Percentiles rank a stretch among this genome's conserved stretches.
These are phyloP conservation scores for Tychaedon coryphoeus DNA, from an alignment of 2,113 vertebrate genomes.

Conservation along the genomic window DNA sequence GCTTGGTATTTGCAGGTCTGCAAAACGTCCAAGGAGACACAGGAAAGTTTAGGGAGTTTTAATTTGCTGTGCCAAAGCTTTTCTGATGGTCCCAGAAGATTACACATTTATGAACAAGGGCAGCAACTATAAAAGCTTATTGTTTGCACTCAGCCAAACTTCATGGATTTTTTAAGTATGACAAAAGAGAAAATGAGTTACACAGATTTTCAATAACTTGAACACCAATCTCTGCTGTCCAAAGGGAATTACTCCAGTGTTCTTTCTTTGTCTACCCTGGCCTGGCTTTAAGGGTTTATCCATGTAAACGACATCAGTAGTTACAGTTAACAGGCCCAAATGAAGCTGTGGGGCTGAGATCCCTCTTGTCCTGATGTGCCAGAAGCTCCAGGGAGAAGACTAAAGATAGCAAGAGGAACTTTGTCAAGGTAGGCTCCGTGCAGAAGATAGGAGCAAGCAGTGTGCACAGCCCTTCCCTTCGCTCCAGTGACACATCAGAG, in stretches of 20 bases:
- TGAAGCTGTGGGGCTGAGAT: conserved; percentile 59
- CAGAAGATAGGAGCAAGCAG: background rate
- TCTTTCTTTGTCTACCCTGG: conserved; percentile 65
- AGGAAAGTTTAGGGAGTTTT: conserved; percentile 79
- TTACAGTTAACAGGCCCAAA: conserved; percentile 73
- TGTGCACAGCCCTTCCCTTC: conserved; percentile 60
- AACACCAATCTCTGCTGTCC: conserved; percentile 65
- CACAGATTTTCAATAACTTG: conserved; percentile 78
- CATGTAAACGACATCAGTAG: conserved; percentile 72
- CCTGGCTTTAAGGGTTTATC: conserved; percentile 72
- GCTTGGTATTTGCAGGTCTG: conserved; percentile 56
- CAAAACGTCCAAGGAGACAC: conserved; percentile 70
- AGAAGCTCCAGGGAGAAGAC: conserved; percentile 68
- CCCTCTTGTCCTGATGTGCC: conserved; percentile 68
- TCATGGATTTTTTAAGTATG: conserved; percentile 82
- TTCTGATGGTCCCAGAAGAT: conserved; percentile 73
- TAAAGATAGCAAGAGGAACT: conserved; percentile 61
- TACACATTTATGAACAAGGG: conserved; percentile 75
- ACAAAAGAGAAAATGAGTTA: conserved; percentile 79
- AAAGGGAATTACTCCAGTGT: conserved; percentile 57
- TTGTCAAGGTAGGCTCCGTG: conserved; percentile 27
- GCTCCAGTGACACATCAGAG: conserved; percentile 76
- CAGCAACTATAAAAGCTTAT: conserved; percentile 80
- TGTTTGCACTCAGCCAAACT: conserved; percentile 76
- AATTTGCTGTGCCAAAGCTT: conserved; percentile 78